Conservation (phyloP, 2,797 vertebrate genomes). For the Epinephelus awoara region DNA sequence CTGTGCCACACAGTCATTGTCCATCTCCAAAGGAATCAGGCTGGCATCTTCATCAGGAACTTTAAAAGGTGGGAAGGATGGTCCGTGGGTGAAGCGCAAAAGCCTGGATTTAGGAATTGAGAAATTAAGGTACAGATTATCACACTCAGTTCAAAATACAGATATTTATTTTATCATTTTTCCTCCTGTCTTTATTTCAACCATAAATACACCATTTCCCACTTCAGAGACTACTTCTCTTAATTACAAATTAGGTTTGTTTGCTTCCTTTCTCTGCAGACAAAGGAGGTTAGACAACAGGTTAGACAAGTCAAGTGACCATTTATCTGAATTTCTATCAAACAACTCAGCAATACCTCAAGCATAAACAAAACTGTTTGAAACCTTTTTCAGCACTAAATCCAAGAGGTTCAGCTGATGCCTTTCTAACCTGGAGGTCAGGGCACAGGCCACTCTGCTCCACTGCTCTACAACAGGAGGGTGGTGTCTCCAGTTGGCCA, state of each 20-base stretch:
- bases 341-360: background rate
- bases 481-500: constrained; percentile 98
- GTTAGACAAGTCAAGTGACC: background rate
- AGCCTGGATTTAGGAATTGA: constrained; percentile 82
- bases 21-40: constrained; percentile 95
- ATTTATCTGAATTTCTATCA: background rate
- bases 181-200: background rate
- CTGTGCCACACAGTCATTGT: constrained; percentile 95
- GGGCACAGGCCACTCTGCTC: constrained; percentile 95
- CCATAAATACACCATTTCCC: background rate
- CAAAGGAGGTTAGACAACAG: background rate
- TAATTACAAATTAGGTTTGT: background rate
- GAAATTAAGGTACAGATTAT: constrained; percentile 17
- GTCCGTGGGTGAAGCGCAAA: constrained; percentile 93
- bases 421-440: constrained; percentile 92
- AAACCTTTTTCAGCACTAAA: background rate
- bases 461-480: constrained; percentile 98
- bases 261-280: background rate
- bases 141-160: background rate
- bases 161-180: background rate
- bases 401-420: background rate
- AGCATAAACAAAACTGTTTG: background rate
- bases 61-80: constrained; percentile 95
- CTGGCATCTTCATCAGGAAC: constrained; percentile 95
- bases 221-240: background rate